These are phyloP conservation scores for Cylas formicarius DNA, from an alignment of 1,140 invertebrate genomes.

Conservation along the genomic window DNA sequence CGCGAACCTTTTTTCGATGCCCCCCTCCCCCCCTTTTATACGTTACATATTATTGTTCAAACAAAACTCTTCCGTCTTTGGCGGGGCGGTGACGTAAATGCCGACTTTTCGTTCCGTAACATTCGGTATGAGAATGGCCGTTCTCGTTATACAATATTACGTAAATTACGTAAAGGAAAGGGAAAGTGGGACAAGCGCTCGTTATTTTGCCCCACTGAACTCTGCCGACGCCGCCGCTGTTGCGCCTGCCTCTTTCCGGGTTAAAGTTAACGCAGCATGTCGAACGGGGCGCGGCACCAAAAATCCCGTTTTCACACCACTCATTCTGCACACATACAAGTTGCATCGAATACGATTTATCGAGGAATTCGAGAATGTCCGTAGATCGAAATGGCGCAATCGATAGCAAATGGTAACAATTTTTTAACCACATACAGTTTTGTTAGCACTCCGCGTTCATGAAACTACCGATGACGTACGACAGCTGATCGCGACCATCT, in stretches of 20 bases:
- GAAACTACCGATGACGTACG: too few relatives aligned
- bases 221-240: not conserved
- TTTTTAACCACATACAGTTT: too few relatives aligned
- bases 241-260: constrained; percentile 1
- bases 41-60: too few relatives aligned
- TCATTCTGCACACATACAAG: constrained; percentile 3
- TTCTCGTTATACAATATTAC: constrained; percentile 8
- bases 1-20: not conserved
- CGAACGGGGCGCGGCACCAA: constrained; percentile 13
- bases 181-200: constrained; percentile 16
- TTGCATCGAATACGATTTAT: not conserved
- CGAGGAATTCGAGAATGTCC: not conserved
- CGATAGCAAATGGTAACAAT: too few relatives aligned
- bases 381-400: not conserved
- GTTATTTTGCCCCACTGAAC: constrained; percentile 15
- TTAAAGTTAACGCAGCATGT: constrained; percentile 7
- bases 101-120: too few relatives aligned
- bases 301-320: constrained; percentile 3
- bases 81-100: too few relatives aligned
- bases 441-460: too few relatives aligned
- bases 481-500: too few relatives aligned
- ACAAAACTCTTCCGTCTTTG: too few relatives aligned
- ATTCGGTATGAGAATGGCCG: too few relatives aligned
- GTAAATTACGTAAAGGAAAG: constrained; percentile 19
- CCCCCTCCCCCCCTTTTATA: not conserved